Base-by-base conservation (phyloP, 2,113 vertebrate genomes). In the Megaceryle maxima region DNA sequence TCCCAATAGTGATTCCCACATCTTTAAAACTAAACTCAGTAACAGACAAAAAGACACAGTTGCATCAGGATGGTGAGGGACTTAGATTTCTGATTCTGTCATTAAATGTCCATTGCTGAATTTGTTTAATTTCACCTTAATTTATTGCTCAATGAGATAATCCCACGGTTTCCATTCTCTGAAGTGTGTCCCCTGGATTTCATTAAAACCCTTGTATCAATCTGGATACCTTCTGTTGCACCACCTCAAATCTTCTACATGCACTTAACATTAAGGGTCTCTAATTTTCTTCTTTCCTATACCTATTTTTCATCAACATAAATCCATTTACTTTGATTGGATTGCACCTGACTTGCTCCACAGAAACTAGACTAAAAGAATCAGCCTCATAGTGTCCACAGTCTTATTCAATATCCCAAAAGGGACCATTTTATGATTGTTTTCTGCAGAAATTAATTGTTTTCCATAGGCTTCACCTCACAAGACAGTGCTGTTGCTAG, bases 221-320 rank as follows among this genome's bases (percentile, higher is more conserved):
- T 81, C 76, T 43, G 20, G 19, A 18, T 55, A 83, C 64, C 84
- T 93, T 93, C 92, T 95, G 87, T 77, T 83, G n/a, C 79, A 78
- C 46, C 69, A 63, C 56, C 22, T 84, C 73, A 96, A 35, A 87
- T 67, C 56, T 93, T 68, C 78, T 59, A 59, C 12, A 39, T 25
- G 37, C 68, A 90, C 62, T 88, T 90, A 88, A 74, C 59, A 74
- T 41, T 62, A 83, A 72, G 48, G 26, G 33, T 26, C 25, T 63
- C 29, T 67, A 74, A 74, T 86, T 88, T 92, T 81, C 79, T 80
- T 88, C 63, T 73, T n/a, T 55, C 56, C 55, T 55, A 67, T 17
- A 63, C 28, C 35, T 64, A 16, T 83, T 93, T 90, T 90, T 85
- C 67, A 91, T 55, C 33, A 63, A 66, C 26, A 16, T 59, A 79